Percentiles rank a stretch among this genome's conserved stretches.
Evolutionary conservation across 2,113 vertebrate genomes (phyloP).

Genomic region (Lepus americanus): DNA sequence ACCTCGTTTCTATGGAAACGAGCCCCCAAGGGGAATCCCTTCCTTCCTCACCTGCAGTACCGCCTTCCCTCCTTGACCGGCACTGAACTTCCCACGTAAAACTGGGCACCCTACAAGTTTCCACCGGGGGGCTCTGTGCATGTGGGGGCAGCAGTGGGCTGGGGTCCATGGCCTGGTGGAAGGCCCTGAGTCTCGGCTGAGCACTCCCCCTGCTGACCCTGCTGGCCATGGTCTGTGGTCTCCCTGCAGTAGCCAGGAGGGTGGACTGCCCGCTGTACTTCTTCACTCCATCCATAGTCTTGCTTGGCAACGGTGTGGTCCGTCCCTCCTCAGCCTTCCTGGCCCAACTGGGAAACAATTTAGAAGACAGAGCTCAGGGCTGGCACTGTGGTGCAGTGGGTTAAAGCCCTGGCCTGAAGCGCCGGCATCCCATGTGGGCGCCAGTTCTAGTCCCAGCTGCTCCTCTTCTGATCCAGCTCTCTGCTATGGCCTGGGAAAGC

Average conservation of each 20-base stretch:
- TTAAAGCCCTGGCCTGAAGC: too few relatives aligned
- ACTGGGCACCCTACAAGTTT: neutral
- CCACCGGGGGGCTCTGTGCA: fast-evolving
- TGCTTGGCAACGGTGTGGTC: neutral
- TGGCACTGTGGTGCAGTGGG: too few relatives aligned
- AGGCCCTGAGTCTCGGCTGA: neutral
- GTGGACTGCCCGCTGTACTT: neutral
- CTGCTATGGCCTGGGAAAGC: too few relatives aligned
- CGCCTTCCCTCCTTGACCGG: neutral
- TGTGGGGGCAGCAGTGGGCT: neutral
- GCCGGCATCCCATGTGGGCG: too few relatives aligned
- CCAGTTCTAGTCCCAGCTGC: too few relatives aligned
- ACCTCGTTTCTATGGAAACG: neutral
- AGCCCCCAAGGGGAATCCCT: neutral
- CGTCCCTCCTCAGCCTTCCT: neutral
- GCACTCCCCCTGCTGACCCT: neutral
- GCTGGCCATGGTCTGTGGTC: neutral
- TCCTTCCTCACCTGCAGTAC: neutral
- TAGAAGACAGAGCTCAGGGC: neutral
- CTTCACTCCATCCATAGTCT: too few relatives aligned
- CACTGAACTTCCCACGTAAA: neutral
- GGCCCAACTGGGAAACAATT: neutral
- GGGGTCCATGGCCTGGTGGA: too few relatives aligned
- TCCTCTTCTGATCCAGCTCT: too few relatives aligned
- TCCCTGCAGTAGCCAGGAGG: neutral